Conservation (phyloP, 2,113 vertebrate genomes). For the Ardeotis arabs region DNA sequence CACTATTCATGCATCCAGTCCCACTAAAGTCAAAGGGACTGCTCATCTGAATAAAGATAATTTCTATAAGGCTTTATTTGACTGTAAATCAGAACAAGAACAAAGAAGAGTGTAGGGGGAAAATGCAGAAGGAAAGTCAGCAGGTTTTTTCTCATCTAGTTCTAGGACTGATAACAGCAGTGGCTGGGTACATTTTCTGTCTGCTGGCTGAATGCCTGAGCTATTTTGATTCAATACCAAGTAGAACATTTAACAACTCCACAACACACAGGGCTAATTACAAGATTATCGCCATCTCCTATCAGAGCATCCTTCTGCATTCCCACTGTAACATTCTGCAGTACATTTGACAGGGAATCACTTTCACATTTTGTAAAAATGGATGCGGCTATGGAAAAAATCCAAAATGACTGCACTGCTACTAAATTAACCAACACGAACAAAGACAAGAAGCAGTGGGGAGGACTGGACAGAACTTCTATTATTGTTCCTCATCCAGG, state of each 20-base stretch:
- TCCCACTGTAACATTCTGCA: slow-evolving; percentile 46
- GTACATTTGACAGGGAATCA: slow-evolving; percentile 63
- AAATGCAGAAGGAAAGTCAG: slow-evolving; percentile 44
- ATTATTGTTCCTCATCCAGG: slow-evolving; percentile 57
- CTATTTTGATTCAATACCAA: slow-evolving; percentile 70
- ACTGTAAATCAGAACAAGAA: slow-evolving; percentile 54
- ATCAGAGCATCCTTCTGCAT: slow-evolving; percentile 49
- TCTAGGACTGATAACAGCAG: slow-evolving; percentile 28
- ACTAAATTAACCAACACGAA: slow-evolving; percentile 45
- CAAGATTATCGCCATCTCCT: slow-evolving; percentile 58
- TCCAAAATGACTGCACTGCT: slow-evolving; percentile 53
- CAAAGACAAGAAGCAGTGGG: slow-evolving; percentile 46
- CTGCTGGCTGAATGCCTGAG: slow-evolving; percentile 58
- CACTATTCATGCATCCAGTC: background rate
- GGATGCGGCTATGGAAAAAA: slow-evolving; percentile 66
- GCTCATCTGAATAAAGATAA: slow-evolving; percentile 49
- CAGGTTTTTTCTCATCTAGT: slow-evolving; percentile 35
- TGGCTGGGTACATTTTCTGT: slow-evolving; percentile 32
- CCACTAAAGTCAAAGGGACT: slow-evolving; percentile 5
- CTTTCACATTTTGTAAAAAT: slow-evolving; percentile 68
- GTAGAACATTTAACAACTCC: slow-evolving; percentile 66
- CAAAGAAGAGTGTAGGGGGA: slow-evolving; percentile 9
- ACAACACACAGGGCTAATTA: slow-evolving; percentile 71
- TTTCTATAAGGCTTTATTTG: slow-evolving; percentile 38
- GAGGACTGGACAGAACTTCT: slow-evolving; percentile 49